Conservation (phyloP, 2,888 invertebrate genomes). For the Ichneumon xanthorius region DNA sequence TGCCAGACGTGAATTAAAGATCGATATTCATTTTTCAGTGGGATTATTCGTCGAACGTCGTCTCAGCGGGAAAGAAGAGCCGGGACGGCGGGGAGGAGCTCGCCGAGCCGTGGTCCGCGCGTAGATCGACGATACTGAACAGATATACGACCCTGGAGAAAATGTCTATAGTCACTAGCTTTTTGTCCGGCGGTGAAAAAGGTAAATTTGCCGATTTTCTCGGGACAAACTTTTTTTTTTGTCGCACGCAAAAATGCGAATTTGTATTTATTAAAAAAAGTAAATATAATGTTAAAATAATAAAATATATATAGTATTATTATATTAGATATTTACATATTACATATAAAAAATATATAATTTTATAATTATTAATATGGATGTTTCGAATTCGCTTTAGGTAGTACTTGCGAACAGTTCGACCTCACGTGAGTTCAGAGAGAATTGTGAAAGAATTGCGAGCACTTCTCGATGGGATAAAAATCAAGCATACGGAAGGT, state of each 20-base stretch:
- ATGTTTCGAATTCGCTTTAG: not conserved
- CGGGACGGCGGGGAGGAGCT: conserved; percentile 84
- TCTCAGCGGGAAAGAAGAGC: conserved; percentile 76
- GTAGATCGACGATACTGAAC: conserved; percentile 92
- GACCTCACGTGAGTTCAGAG: no score
- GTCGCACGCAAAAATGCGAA: not conserved
- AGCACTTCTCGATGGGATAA: no score
- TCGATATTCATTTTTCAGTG: conserved; percentile 76
- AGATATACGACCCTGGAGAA: conserved; percentile 98
- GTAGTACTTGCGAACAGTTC: no score
- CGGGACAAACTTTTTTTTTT: not conserved
- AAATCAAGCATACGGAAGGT: no score
- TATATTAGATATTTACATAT: no score
- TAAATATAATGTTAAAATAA: no score
- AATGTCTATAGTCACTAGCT: conserved; percentile 95
- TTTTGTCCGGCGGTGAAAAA: conserved; percentile 93
- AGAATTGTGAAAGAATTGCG: no score
- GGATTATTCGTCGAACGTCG: conserved; percentile 82
- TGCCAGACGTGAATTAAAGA: no score
- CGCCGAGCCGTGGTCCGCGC: conserved; percentile 92
- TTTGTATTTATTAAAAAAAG: no score
- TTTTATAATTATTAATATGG: no score
- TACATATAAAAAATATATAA: no score
- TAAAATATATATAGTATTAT: no score
- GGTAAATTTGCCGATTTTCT: conserved; percentile 84